Base-by-base conservation (phyloP, 2,888 invertebrate genomes). In the Laspeyria flexula region DNA sequence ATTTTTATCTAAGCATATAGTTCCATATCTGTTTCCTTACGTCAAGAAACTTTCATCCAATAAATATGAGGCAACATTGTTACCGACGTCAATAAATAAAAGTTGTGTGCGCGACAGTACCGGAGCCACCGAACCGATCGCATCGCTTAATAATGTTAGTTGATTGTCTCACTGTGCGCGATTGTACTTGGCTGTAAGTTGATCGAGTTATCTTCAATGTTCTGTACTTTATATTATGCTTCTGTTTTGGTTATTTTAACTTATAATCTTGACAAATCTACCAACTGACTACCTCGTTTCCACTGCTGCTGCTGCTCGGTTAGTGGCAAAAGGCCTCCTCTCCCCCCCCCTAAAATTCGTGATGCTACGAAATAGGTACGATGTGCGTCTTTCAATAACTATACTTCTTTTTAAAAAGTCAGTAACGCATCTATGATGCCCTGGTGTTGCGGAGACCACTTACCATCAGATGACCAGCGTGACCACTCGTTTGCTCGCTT, bases 151-250 rank as follows among this genome's bases (percentile, higher is more conserved):
- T 60, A 42, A 43, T 41, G 51, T 67, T 64, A 64, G 45, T 55
- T 71, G 69, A 67, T 71, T 71, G 67, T 62, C 43, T 55, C 56
- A 38, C 50, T 54, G 50, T 43, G 40, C 43, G 18, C 53, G 38
- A 50, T 29, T 55, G 55, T 65, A 65, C 53, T 35, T 41, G 11
- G 3, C 3, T 45, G 30, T 21, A 34, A 47, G 30, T 34, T 30
- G 34, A 29, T 40, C 16, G 3, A 29, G 27, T 6, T 18, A n/a
- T 15, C 12, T 40, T n/a, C 29, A 21, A 29, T 29, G 10, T n/a
- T n/a, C n/a, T n/a, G 5, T 25, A 6, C 10, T 5, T 42, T 37
- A 10, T 13, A 25, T 7, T 3, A 25, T 25, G 25, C 7, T 25
- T 25, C 38, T 23, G 21, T 29, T 37, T 37, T 38, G 1, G 4